Conservation (phyloP, 2,797 vertebrate genomes). For the Channa striata region DNA sequence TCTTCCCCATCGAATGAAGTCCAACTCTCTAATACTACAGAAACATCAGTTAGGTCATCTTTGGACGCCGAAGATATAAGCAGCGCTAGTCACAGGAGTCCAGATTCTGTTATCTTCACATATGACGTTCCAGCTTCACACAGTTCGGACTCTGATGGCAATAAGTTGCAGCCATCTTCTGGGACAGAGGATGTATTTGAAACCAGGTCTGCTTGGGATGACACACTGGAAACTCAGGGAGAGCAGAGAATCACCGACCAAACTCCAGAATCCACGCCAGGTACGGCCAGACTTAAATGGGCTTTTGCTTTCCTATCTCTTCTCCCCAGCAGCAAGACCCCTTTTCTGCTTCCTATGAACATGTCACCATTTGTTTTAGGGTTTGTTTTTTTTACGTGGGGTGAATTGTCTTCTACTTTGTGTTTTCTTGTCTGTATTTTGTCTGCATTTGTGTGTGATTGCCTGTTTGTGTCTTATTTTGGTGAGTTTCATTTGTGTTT, state of each 20-base stretch:
- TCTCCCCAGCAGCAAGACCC: slow-evolving; percentile 78
- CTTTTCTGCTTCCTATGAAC: slow-evolving; percentile 74
- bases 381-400: slow-evolving; percentile 57
- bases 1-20: slow-evolving; percentile 40
- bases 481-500: slow-evolving; percentile 63
- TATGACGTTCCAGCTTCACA: slow-evolving; percentile 85
- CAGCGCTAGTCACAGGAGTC: slow-evolving; percentile 69
- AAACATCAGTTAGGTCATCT: slow-evolving; percentile 57
- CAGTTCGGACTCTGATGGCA: slow-evolving; percentile 89
- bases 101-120: slow-evolving; percentile 77
- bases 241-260: slow-evolving; percentile 95
- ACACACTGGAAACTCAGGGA: slow-evolving; percentile 97
- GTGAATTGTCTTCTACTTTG: slow-evolving; percentile 46
- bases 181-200: slow-evolving; percentile 94
- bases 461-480: slow-evolving; percentile 20
- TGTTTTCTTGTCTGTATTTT: slow-evolving; percentile 52
- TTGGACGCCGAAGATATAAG: slow-evolving; percentile 67
- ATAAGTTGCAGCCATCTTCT: slow-evolving; percentile 83
- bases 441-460: slow-evolving; percentile 1
- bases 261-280: slow-evolving; percentile 91
- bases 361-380: slow-evolving; percentile 49
- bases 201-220: slow-evolving; percentile 94
- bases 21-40: slow-evolving; percentile 37
- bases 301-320: slow-evolving; percentile 78
- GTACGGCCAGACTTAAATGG: slow-evolving; percentile 88